Evolutionary conservation across 2,113 vertebrate genomes (phyloP).

Genomic region (Misgurnus mizolepis): DNA sequence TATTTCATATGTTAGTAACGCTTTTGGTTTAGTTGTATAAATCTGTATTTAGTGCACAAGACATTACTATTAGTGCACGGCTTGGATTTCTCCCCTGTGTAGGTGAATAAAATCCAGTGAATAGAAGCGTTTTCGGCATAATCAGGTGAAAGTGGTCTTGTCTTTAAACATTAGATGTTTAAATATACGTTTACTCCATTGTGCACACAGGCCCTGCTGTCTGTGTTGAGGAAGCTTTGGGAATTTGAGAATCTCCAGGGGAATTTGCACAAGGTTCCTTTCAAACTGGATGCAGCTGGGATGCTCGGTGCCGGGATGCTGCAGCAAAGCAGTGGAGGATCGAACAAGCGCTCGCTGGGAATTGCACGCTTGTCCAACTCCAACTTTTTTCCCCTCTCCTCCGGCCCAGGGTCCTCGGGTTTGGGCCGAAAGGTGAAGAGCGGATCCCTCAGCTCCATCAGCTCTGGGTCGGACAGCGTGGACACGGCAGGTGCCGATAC

Average conservation of each 20-base stretch:
- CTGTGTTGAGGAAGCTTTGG: slow-evolving; percentile 26
- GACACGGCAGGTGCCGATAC: slow-evolving; percentile 82
- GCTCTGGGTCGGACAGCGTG: slow-evolving; percentile 70
- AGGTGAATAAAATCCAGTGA: background rate
- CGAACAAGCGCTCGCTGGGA: slow-evolving; percentile 81
- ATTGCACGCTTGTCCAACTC: slow-evolving; percentile 82
- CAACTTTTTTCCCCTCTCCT: slow-evolving; percentile 75
- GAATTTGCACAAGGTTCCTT: background rate
- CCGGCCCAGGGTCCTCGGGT: slow-evolving; percentile 54
- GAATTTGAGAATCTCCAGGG: slow-evolving; percentile 20
- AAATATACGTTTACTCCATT: slow-evolving; percentile 2
- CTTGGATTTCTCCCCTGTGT: slow-evolving; percentile 21
- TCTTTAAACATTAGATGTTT: slow-evolving; percentile 27
- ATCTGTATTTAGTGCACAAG: background rate
- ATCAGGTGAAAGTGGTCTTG: slow-evolving; percentile 6
- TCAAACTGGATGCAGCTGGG: slow-evolving; percentile 46
- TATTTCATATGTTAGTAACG: slow-evolving; percentile 3
- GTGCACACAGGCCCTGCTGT: slow-evolving; percentile 28
- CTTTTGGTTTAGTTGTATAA: background rate
- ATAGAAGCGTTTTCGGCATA: slow-evolving; percentile 2
- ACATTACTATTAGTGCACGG: background rate
- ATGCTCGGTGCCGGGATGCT: slow-evolving; percentile 53
- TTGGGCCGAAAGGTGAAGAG: slow-evolving; percentile 79
- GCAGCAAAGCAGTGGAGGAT: slow-evolving; percentile 71
- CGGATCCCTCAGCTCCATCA: slow-evolving; percentile 73